Conservation (phyloP, 2,113 vertebrate genomes). For the Psittacula cyanocephala region DNA sequence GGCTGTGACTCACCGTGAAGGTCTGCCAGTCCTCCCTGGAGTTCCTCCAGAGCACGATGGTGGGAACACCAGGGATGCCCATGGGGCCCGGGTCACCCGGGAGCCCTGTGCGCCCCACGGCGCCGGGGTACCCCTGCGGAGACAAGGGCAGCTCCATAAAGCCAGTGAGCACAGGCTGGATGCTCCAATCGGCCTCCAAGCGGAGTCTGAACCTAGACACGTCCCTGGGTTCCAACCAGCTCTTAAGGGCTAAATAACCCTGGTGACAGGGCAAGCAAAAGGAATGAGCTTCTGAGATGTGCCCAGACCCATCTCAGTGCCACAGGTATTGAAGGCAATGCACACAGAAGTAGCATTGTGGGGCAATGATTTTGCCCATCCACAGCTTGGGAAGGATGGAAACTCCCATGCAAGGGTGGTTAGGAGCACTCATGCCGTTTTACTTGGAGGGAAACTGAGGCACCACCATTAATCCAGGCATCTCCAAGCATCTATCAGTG, state of each 20-base stretch:
- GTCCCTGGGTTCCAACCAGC: not conserved
- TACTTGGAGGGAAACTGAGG: not conserved
- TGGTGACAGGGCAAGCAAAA: not conserved
- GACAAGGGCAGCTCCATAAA: not conserved
- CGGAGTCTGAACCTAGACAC: not conserved
- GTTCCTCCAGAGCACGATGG: conserved; percentile 84
- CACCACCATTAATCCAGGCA: not conserved
- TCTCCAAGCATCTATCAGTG: not conserved
- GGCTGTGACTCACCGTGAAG: conserved; percentile 73
- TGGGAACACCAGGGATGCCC: conserved; percentile 80
- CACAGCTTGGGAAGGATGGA: not conserved
- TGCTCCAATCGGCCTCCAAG: not conserved
- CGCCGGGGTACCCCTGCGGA: conserved; percentile 77
- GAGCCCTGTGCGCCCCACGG: conserved; percentile 70
- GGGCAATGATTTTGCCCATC: not conserved
- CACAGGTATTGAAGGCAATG: rapidly evolving
- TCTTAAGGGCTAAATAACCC: not conserved
- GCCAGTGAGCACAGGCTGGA: not conserved
- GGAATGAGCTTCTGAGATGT: not conserved
- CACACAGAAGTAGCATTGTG: rapidly evolving
- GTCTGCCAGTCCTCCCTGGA: conserved; percentile 83
- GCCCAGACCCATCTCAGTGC: not conserved
- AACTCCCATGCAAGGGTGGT: not conserved
- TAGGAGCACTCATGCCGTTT: not conserved
- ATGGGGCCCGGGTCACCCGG: conserved; percentile 71